Percentiles rank a stretch among this genome's conserved stretches.
Conservation (phyloP, 2,797 vertebrate species). For the Rhynchotus rufescens region DNA sequence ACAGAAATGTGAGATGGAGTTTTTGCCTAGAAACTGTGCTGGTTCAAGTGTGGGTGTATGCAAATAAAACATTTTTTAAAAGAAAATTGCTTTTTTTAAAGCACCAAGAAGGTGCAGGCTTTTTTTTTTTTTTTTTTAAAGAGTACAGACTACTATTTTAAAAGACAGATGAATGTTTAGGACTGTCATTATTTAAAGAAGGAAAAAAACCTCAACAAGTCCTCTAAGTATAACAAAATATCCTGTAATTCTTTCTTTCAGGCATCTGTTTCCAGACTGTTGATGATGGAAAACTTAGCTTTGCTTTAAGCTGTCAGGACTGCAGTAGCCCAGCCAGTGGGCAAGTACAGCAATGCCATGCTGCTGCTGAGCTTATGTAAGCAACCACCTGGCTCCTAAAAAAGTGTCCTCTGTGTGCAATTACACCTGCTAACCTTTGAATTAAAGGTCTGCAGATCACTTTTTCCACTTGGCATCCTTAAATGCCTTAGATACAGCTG, state of each 20-base stretch:
- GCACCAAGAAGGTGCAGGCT: too few species aligned
- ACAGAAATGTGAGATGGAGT: not conserved
- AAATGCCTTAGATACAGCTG: not conserved
- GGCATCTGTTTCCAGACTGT: not conserved
- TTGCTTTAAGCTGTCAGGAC: not conserved
- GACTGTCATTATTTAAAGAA: not conserved
- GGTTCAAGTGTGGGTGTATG: not conserved
- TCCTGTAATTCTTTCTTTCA: not conserved
- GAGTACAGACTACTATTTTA: not conserved
- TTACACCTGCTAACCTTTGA: not conserved
- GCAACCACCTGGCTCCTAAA: not conserved
- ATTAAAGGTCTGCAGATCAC: not conserved
- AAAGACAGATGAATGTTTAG: not conserved
- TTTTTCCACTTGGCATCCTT: not conserved
- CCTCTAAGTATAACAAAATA: fast-evolving
- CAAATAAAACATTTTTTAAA: not conserved
- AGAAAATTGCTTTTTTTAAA: too few species aligned
- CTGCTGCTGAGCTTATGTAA: not conserved
- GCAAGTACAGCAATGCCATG: fast-evolving
- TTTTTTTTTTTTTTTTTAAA: not conserved
- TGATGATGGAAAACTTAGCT: not conserved
- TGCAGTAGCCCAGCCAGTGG: not conserved
- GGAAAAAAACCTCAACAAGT: not conserved
- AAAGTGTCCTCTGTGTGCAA: fast-evolving
- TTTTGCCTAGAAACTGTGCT: not conserved